Conservation (phyloP, 2,888 invertebrate species). For the Schizaphis graminum region DNA sequence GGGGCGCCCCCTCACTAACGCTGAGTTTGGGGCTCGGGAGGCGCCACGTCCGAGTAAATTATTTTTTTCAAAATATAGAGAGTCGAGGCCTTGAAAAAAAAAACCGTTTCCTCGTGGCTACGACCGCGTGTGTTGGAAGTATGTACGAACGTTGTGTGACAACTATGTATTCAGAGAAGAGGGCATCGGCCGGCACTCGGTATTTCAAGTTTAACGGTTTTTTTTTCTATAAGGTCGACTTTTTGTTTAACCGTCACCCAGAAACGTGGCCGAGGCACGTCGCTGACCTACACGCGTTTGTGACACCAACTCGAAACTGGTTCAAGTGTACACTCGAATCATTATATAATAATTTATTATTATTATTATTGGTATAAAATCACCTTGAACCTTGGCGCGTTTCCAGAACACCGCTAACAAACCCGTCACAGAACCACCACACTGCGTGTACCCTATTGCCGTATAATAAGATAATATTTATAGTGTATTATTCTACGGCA, state of each 20-base stretch:
- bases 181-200: not conserved
- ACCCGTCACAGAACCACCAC: slow-evolving; percentile 43
- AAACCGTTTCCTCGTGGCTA: not conserved
- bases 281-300: not conserved
- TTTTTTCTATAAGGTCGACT: not conserved
- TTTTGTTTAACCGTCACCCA: not conserved
- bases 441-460: slow-evolving; percentile 4
- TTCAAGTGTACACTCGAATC: not conserved
- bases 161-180: not conserved
- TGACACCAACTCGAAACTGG: slow-evolving; percentile 15
- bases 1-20: not conserved
- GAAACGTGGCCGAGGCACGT: not conserved
- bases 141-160: not conserved
- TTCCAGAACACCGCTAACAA: slow-evolving; percentile 1
- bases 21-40: not conserved
- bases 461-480: not conserved
- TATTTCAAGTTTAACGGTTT: not conserved
- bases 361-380: not conserved
- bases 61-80: not conserved
- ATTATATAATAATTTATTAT: not conserved
- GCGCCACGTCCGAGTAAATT: not conserved
- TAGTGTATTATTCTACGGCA: not conserved
- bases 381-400: slow-evolving; percentile 31
- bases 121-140: not conserved
- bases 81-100: not conserved